These are phyloP conservation scores for Smutsia gigantea DNA, from an alignment of 2,797 vertebrate species.

Conservation along the genomic window DNA sequence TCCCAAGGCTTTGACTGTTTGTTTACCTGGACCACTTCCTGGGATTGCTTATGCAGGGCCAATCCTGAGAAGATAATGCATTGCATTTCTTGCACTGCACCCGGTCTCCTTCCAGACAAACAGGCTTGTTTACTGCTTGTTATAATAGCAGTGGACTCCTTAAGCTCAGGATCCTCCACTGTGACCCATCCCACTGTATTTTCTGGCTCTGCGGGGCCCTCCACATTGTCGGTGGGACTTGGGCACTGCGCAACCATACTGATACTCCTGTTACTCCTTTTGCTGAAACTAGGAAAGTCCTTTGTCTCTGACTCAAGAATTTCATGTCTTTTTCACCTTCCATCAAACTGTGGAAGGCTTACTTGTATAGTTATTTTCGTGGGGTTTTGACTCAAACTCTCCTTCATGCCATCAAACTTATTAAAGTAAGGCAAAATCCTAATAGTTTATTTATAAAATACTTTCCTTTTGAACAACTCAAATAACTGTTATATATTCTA, in stretches of 20 bases:
- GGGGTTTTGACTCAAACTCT: background rate
- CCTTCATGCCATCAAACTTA: background rate
- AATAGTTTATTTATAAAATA: slow-evolving; percentile 15
- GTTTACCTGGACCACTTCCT: background rate
- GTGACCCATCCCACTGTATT: background rate
- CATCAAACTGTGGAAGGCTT: background rate
- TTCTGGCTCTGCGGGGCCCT: background rate
- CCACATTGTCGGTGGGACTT: background rate
- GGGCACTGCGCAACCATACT: background rate
- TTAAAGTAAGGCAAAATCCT: background rate
- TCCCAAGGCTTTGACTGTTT: background rate
- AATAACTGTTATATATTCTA: background rate
- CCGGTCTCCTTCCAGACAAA: background rate
- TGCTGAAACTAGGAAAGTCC: background rate
- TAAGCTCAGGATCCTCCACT: background rate
- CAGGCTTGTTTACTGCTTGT: background rate
- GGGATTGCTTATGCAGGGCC: background rate
- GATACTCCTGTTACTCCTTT: background rate
- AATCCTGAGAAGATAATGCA: background rate
- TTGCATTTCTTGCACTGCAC: background rate
- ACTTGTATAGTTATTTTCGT: background rate
- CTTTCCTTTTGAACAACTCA: background rate
- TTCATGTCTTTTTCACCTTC: background rate
- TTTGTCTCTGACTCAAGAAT: background rate
- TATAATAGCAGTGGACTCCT: background rate